Evolutionary conservation across 1,140 invertebrate genomes (phyloP).

Genomic region (Drosophila mayri): DNA sequence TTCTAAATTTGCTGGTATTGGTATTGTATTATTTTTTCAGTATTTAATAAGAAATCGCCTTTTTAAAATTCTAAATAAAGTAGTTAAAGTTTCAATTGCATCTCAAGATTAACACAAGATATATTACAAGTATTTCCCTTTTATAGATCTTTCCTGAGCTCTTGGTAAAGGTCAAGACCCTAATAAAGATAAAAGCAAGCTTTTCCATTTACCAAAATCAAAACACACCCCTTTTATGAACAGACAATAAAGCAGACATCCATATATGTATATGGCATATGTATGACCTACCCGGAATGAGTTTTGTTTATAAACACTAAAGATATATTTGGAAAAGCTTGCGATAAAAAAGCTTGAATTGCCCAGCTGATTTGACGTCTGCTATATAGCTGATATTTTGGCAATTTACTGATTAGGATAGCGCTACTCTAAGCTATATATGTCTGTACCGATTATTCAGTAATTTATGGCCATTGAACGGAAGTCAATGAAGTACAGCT

Average conservation of each 20-base stretch:
- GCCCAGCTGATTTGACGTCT: slow-evolving; percentile 3
- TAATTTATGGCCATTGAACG: slow-evolving; percentile 39
- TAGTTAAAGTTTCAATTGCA: not conserved
- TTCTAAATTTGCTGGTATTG: not conserved
- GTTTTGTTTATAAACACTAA: slow-evolving; percentile 26
- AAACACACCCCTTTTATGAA: slow-evolving; percentile 28
- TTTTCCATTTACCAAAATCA: slow-evolving; percentile 4
- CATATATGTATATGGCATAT: not conserved
- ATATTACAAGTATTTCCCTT: not conserved
- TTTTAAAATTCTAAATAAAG: not conserved
- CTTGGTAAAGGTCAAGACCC: slow-evolving; percentile 26
- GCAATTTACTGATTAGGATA: slow-evolving; percentile 40
- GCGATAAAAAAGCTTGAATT: slow-evolving; percentile 28
- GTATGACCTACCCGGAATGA: not conserved
- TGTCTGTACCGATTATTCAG: slow-evolving; percentile 14
- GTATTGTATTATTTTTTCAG: too few species aligned
- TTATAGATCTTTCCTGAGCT: not conserved
- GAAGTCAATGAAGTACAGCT: slow-evolving; percentile 34
- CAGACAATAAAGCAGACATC: not conserved
- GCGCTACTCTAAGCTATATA: slow-evolving; percentile 30
- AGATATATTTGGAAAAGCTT: slow-evolving; percentile 24
- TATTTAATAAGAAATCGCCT: not conserved
- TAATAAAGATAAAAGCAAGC: not conserved
- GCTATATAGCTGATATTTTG: slow-evolving; percentile 24
- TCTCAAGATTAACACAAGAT: not conserved